Evolutionary conservation across 2,113 vertebrate genomes (phyloP).

Genomic region (Pipra filicauda): DNA sequence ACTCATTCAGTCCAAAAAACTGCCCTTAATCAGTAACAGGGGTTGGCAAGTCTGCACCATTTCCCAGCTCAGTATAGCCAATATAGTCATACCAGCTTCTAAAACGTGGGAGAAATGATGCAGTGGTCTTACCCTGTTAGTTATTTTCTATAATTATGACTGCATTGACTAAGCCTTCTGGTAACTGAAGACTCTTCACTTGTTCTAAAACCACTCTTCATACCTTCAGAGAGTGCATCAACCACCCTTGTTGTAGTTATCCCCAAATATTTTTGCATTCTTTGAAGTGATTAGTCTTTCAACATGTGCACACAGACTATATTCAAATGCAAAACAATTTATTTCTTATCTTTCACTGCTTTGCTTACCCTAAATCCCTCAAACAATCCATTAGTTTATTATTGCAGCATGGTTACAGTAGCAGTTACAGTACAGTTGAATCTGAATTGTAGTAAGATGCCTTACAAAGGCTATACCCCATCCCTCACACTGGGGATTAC

Average conservation of each 20-base stretch:
- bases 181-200: background rate
- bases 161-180: background rate
- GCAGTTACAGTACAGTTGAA: background rate
- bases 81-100: background rate
- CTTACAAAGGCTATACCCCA: background rate
- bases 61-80: background rate
- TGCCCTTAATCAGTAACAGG: background rate
- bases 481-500: background rate
- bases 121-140: background rate
- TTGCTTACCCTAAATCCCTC: background rate
- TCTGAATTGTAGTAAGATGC: background rate
- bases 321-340: background rate
- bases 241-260: background rate
- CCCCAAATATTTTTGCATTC: background rate
- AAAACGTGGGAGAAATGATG: background rate
- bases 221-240: background rate
- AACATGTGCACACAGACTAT: background rate
- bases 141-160: background rate
- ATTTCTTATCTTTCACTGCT: background rate
- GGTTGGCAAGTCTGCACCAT: background rate
- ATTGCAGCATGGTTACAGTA: background rate
- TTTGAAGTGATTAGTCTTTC: background rate
- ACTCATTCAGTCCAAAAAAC: background rate
- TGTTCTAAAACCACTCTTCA: background rate
- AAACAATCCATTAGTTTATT: background rate